phyloP scores from a whole-genome alignment of 2,113 vertebrate species.

The Marmota flaviventris region DNA sequence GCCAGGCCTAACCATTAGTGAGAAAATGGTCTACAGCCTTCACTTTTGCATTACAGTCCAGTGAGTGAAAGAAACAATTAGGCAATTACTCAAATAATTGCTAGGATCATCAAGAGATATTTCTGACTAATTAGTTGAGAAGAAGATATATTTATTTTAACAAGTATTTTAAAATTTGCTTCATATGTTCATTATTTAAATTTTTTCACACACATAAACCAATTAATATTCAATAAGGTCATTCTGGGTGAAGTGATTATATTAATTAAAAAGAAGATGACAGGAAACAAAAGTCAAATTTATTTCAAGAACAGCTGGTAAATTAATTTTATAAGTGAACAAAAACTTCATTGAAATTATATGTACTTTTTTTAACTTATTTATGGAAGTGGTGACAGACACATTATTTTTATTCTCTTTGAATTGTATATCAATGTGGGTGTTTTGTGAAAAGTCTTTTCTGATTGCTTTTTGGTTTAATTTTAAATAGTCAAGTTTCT shows the following conservation, averaged over 20 bases:
- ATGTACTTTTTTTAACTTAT: neutral
- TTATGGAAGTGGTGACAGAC: constrained; percentile 50
- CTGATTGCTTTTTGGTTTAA: neutral
- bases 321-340: neutral
- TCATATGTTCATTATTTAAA: neutral
- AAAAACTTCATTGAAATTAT: neutral
- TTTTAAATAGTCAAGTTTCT: neutral
- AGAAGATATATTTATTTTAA: neutral
- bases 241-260: neutral
- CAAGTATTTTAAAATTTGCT: neutral
- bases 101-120: neutral
- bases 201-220: neutral
- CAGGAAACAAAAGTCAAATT: neutral
- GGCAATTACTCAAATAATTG: neutral
- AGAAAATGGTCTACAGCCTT: neutral
- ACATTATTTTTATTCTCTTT: constrained; percentile 52
- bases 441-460: neutral
- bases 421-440: neutral
- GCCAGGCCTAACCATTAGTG: neutral
- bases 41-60: neutral
- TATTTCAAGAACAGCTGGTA: constrained; percentile 19
- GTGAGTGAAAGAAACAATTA: neutral
- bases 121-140: neutral
- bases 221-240: neutral
- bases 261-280: constrained; percentile 3